These are phyloP conservation scores for Sparidentex hasta DNA, from an alignment of 2,797 vertebrate species.

Conservation along the genomic window DNA sequence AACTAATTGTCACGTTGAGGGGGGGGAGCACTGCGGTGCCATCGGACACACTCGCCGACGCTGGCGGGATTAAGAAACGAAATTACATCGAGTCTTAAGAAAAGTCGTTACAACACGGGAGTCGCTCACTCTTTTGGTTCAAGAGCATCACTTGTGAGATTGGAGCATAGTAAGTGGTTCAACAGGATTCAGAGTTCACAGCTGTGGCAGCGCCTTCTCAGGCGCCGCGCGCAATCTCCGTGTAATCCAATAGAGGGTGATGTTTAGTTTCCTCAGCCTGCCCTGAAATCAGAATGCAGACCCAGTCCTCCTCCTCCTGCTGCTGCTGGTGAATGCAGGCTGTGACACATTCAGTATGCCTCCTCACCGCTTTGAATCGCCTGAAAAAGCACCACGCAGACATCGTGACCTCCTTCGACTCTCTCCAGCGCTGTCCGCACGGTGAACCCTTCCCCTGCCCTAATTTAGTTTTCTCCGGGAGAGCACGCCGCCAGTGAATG, in stretches of 20 bases:
- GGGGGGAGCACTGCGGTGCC: background rate
- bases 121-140: background rate
- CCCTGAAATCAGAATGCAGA: constrained; percentile 56
- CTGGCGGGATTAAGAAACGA: constrained; percentile 50
- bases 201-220: constrained; percentile 7
- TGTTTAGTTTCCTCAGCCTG: constrained; percentile 82
- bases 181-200: constrained; percentile 43
- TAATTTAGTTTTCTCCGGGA: background rate
- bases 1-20: constrained; percentile 50
- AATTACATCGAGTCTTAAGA: constrained; percentile 1
- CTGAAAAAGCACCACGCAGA: constrained; percentile 39
- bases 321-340: constrained; percentile 48
- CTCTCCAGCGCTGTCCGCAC: constrained; percentile 40
- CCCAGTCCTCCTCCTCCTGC: constrained; percentile 52
- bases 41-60: constrained; percentile 24
- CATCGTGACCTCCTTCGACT: constrained; percentile 47
- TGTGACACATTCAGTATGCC: constrained; percentile 44
- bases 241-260: constrained; percentile 85
- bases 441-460: constrained; percentile 39
- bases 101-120: constrained; percentile 37
- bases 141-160: background rate
- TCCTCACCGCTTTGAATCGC: constrained; percentile 32
- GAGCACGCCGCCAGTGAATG: constrained; percentile 18
- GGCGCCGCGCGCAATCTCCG: constrained; percentile 62
- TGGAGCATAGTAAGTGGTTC: constrained; percentile 2